These are phyloP conservation scores for Calycopis cecrops DNA, from an alignment of 1,140 invertebrate species.

Conservation along the genomic window DNA sequence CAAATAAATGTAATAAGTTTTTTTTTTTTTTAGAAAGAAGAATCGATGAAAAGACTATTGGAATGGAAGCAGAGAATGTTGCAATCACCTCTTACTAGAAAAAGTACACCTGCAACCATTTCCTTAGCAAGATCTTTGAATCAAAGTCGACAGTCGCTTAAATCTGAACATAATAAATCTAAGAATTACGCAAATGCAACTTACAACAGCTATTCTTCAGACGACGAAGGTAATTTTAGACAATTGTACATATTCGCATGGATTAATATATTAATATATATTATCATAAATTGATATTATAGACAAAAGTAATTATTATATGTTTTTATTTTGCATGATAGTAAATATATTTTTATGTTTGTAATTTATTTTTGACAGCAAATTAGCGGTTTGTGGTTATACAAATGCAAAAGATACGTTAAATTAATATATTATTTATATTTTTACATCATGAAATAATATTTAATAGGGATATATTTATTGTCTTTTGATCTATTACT, in stretches of 20 bases:
- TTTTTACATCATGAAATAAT: neutral
- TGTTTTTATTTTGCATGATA: neutral
- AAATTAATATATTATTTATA: neutral
- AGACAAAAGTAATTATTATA: neutral
- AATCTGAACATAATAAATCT: slow-evolving; percentile 63
- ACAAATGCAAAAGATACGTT: neutral
- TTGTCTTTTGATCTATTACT: slow-evolving; percentile 9
- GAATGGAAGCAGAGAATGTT: slow-evolving; percentile 96
- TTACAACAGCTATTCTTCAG: slow-evolving; percentile 90
- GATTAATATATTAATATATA: neutral
- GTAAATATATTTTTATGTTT: neutral
- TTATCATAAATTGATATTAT: neutral
- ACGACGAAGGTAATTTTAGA: slow-evolving; percentile 84
- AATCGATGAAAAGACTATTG: slow-evolving; percentile 91
- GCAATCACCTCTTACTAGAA: slow-evolving; percentile 89
- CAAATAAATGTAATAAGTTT: neutral
- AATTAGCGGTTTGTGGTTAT: no score
- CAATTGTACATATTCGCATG: neutral
- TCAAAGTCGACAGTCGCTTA: slow-evolving; percentile 67
- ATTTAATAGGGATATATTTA: neutral
- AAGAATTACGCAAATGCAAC: slow-evolving; percentile 73
- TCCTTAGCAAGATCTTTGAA: slow-evolving; percentile 72
- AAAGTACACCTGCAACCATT: slow-evolving; percentile 78
- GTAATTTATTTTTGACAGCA: neutral
- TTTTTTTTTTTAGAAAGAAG: slow-evolving; percentile 80